phyloP scores from a whole-genome alignment of 2,888 invertebrate genomes.

The Leptinotarsa juncta region DNA sequence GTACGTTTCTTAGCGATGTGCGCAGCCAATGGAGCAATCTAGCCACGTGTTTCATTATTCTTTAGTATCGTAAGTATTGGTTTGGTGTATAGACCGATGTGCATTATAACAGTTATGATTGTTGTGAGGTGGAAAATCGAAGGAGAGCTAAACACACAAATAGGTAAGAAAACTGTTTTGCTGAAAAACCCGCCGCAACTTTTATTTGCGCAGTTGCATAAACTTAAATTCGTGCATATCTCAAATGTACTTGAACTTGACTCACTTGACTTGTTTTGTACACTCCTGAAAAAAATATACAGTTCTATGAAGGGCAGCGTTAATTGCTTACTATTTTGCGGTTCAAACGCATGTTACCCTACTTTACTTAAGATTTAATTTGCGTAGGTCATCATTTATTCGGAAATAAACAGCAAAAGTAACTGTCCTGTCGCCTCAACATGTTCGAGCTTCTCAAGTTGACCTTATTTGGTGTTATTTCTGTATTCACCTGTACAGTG shows the following conservation, averaged over 20 bases:
- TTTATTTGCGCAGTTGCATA: not conserved
- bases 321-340: no score
- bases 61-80: not conserved
- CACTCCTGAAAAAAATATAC: not conserved
- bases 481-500: no score
- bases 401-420: no score
- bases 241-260: conserved; percentile 7
- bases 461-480: no score
- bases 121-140: not conserved
- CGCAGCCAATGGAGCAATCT: not conserved
- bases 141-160: not conserved
- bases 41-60: not conserved
- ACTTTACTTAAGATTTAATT: not conserved
- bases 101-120: not conserved
- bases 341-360: no score
- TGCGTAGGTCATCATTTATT: no score
- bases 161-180: not conserved
- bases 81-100: not conserved
- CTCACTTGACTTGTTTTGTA: conserved; percentile 1
- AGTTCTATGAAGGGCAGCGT: not conserved
- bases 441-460: no score
- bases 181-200: not conserved
- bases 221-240: not conserved
- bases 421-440: no score
- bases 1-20: not conserved